Conservation (phyloP, 2,113 vertebrate genomes). For the Ceyx margarethae region DNA sequence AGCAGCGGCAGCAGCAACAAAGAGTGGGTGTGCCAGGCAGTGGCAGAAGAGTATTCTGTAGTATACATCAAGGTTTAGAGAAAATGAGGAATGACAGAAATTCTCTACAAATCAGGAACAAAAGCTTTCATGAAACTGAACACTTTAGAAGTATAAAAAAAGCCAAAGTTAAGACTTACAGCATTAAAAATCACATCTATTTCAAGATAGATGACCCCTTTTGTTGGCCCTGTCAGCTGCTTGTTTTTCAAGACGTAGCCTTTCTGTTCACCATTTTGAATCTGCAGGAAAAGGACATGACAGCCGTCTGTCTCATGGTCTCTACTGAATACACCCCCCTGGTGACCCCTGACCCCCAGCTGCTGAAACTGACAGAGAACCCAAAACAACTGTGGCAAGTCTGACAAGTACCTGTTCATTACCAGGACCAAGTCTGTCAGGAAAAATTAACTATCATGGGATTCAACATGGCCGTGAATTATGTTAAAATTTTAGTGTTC, state of each 20-base stretch:
- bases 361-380: slow-evolving; percentile 99
- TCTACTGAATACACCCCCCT: slow-evolving; percentile 95
- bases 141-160: slow-evolving; percentile 84
- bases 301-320: slow-evolving; percentile 99
- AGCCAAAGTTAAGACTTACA: slow-evolving; percentile 96
- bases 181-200: slow-evolving; percentile 99
- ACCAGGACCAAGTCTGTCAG: slow-evolving; percentile 95
- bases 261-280: slow-evolving; percentile 99
- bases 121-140: slow-evolving; percentile 83
- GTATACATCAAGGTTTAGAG: slow-evolving; percentile 76
- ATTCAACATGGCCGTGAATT: slow-evolving; percentile 88
- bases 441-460: slow-evolving; percentile 99
- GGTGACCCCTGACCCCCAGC: slow-evolving; percentile 96
- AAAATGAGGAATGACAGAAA: slow-evolving; percentile 82
- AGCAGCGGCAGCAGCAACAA: slow-evolving; percentile 25
- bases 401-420: slow-evolving; percentile 99
- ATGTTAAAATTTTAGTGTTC: slow-evolving; percentile 87
- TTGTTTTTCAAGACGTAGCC: slow-evolving; percentile 99
- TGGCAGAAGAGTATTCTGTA: slow-evolving; percentile 72
- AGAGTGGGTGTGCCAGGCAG: slow-evolving; percentile 76
- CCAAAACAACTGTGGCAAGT: slow-evolving; percentile 99
- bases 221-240: slow-evolving; percentile 99
- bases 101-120: slow-evolving; percentile 82
- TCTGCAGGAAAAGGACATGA: slow-evolving; percentile 99
- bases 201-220: slow-evolving; percentile 99